phyloP scores from a whole-genome alignment of 2,113 vertebrate genomes.

The Amblyopsis rosae region DNA sequence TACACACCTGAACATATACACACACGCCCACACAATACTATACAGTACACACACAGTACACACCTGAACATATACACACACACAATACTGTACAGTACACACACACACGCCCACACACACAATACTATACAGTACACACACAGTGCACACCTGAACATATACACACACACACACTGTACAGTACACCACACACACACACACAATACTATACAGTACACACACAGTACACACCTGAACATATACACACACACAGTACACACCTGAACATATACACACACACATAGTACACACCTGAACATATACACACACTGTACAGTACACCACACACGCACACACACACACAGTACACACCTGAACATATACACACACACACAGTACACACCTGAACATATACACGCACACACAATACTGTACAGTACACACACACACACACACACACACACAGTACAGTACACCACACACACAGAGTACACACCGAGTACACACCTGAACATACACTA shows the following conservation, averaged over 20 bases:
- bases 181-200: background rate
- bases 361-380: too few species aligned
- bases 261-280: slow-evolving; percentile 1
- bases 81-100: background rate
- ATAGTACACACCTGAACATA: too few species aligned
- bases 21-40: background rate
- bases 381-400: background rate
- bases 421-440: background rate
- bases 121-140: background rate
- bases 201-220: too few species aligned
- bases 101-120: background rate
- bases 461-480: too few species aligned
- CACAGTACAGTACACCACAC: too few species aligned
- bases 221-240: too few species aligned
- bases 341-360: too few species aligned
- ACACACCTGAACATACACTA: too few species aligned
- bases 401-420: background rate
- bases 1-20: background rate
- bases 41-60: background rate
- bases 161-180: background rate
- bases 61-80: background rate
- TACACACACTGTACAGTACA: background rate
- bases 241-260: background rate
- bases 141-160: too few species aligned
- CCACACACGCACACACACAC: background rate